phyloP scores from a whole-genome alignment of 2,797 vertebrate species.

The Gymnothorax javanicus region DNA sequence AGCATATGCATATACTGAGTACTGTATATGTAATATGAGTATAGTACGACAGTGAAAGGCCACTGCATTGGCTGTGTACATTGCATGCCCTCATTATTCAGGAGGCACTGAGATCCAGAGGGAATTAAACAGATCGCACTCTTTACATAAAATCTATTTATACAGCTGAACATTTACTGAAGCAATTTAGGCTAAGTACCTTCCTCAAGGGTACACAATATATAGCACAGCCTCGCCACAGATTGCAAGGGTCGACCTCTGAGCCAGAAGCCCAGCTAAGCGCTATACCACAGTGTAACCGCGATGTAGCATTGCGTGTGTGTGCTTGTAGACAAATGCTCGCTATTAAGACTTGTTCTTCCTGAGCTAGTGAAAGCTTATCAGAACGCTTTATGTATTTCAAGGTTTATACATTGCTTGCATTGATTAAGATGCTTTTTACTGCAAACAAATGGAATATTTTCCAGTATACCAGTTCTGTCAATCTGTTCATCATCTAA shows the following conservation, averaged over 20 bases:
- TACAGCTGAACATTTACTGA: neutral
- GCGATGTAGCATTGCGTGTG: neutral
- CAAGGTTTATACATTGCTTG: neutral
- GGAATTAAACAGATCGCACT: neutral
- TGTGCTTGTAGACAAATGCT: neutral
- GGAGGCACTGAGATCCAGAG: neutral
- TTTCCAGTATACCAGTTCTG: neutral
- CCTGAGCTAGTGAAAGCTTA: neutral
- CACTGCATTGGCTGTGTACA: neutral
- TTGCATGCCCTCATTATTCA: neutral
- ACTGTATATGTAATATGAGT: neutral
- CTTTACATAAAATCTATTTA: neutral
- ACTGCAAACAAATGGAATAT: neutral
- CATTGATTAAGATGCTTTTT: neutral
- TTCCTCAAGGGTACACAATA: neutral
- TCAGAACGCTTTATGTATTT: neutral
- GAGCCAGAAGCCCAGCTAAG: neutral
- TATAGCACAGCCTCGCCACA: neutral
- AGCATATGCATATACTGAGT: too few species aligned
- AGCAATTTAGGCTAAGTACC: neutral
- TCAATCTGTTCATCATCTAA: neutral
- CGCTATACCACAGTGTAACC: neutral
- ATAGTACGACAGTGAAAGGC: neutral
- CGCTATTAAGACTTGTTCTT: neutral
- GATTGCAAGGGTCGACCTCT: neutral